Conservation (phyloP, 2,888 invertebrate species). For the Sepiola atlantica region DNA sequence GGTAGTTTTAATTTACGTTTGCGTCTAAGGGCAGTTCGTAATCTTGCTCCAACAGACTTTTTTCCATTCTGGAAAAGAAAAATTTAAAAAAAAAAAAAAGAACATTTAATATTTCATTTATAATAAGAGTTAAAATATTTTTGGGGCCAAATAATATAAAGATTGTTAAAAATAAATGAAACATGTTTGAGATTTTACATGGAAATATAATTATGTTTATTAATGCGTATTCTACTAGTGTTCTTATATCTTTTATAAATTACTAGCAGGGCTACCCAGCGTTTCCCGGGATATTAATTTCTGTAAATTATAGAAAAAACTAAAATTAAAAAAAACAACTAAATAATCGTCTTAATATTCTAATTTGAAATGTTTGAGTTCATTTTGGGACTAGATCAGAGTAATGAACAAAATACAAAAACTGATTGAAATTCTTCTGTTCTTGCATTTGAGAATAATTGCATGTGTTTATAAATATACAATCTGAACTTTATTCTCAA, state of each 20-base stretch:
- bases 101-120: background rate
- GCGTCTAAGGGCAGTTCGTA: slow-evolving; percentile 50
- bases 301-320: too few species aligned
- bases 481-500: too few species aligned
- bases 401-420: too few species aligned
- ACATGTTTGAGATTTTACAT: background rate
- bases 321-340: too few species aligned
- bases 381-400: too few species aligned
- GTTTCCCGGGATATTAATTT: too few species aligned
- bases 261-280: background rate
- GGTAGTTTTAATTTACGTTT: slow-evolving; percentile 51
- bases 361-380: too few species aligned
- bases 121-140: background rate
- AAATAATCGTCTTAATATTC: too few species aligned
- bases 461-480: too few species aligned
- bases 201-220: background rate
- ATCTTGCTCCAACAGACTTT: slow-evolving; percentile 32
- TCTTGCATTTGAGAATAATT: too few species aligned
- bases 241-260: background rate
- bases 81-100: background rate
- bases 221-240: background rate
- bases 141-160: background rate
- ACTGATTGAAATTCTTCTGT: too few species aligned
- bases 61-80: slow-evolving; percentile 48
- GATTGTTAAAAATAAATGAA: background rate